Conservation (phyloP, 2,113 vertebrate species). For the Climacteris rufus region DNA sequence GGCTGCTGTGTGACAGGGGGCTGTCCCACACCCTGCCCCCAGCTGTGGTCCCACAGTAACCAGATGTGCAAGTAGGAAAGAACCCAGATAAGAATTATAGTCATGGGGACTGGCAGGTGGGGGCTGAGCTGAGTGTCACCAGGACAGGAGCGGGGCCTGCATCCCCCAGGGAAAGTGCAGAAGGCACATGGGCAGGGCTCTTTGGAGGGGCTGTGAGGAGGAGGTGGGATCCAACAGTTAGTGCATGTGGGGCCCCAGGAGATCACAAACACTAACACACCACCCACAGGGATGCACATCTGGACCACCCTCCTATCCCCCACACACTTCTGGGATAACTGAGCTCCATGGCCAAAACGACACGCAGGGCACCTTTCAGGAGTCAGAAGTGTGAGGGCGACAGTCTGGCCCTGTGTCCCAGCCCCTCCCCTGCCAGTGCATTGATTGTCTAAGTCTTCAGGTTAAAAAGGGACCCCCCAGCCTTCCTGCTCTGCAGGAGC, state of each 20-base stretch:
- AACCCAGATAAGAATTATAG: not conserved
- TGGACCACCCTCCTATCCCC: not conserved
- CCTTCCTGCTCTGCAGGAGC: not conserved
- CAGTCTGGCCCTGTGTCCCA: not conserved
- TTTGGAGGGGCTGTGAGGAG: slow-evolving; percentile 38
- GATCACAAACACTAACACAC: not conserved
- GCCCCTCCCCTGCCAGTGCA: slow-evolving; percentile 14
- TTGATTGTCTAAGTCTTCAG: slow-evolving; percentile 59
- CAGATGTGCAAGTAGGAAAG: slow-evolving; percentile 46
- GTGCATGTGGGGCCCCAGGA: not conserved
- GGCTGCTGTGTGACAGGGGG: not conserved
- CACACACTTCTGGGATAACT: not conserved
- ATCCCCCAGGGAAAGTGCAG: slow-evolving; percentile 29
- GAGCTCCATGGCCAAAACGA: not conserved
- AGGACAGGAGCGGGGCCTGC: not conserved
- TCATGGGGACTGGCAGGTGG: not conserved
- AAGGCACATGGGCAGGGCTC: slow-evolving; percentile 63
- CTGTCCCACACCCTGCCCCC: not conserved
- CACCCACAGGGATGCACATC: not conserved
- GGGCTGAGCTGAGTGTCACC: not conserved
- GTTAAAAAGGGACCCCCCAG: not conserved
- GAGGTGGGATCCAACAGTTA: not conserved
- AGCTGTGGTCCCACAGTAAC: slow-evolving; percentile 19
- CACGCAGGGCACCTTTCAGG: not conserved
- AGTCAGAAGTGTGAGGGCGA: not conserved